Evolutionary conservation across 2,113 vertebrate genomes (phyloP).

Genomic region (Thymallus thymallus): DNA sequence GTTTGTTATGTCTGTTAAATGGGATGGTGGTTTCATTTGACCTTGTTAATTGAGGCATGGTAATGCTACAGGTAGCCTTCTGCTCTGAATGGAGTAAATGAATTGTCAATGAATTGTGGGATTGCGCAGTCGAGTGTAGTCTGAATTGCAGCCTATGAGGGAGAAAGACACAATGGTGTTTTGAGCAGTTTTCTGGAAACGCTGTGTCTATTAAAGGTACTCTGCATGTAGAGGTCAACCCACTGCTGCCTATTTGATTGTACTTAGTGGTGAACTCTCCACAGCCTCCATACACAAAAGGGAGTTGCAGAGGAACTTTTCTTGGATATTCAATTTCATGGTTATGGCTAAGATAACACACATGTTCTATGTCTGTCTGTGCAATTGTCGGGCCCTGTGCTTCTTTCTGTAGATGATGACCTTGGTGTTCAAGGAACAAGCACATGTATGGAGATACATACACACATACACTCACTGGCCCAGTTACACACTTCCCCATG

Average conservation of each 20-base stretch:
- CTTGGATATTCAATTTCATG: background rate
- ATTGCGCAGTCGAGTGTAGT: too few relatives aligned
- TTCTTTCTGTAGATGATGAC: background rate
- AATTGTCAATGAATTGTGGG: too few relatives aligned
- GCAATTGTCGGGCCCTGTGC: background rate
- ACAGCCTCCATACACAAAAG: background rate
- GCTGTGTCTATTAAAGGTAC: background rate
- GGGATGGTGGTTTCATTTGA: background rate
- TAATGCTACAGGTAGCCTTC: too few relatives aligned
- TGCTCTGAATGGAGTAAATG: too few relatives aligned
- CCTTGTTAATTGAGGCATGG: too few relatives aligned
- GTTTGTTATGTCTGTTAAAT: background rate
- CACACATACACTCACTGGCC: constrained; percentile 6
- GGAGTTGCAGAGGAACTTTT: background rate
- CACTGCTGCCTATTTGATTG: background rate
- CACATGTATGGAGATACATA: background rate
- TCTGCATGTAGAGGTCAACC: background rate
- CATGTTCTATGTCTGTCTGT: background rate
- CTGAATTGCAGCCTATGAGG: too few relatives aligned
- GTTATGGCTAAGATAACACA: background rate
- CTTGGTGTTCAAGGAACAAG: background rate
- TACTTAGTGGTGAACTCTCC: background rate
- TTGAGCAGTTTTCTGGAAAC: too few relatives aligned
- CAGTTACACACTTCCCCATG: background rate
- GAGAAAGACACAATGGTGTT: too few relatives aligned